Evolutionary conservation across 2,888 invertebrate species (phyloP).

Genomic region (Drosophila nigricruria): DNA sequence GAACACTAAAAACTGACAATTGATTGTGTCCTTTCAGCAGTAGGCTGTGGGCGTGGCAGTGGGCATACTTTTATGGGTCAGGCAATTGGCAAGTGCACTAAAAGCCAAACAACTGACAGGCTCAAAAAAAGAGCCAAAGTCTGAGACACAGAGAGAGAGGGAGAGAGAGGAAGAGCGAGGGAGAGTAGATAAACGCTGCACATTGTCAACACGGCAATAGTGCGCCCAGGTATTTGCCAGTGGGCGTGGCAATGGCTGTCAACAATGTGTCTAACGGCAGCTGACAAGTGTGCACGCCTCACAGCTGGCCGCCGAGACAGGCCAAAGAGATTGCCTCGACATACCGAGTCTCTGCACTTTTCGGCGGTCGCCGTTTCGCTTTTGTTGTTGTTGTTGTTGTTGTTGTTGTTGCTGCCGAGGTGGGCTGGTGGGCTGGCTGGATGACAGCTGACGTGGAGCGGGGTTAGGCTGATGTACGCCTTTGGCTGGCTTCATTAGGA

Average conservation of each 20-base stretch:
- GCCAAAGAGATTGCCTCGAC: slow-evolving; percentile 42
- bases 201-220: slow-evolving; percentile 9
- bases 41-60: neutral
- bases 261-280: slow-evolving; percentile 72
- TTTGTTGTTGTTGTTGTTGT: no score
- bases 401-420: slow-evolving; percentile 1
- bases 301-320: slow-evolving; percentile 57
- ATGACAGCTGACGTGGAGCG: neutral
- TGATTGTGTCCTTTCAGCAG: slow-evolving; percentile 12
- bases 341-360: slow-evolving; percentile 56
- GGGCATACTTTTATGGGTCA: slow-evolving; percentile 67
- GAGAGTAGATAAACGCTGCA: neutral
- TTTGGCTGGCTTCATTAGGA: slow-evolving; percentile 76
- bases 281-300: slow-evolving; percentile 78
- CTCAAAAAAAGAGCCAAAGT: slow-evolving; percentile 2
- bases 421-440: neutral
- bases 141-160: neutral
- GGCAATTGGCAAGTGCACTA: slow-evolving; percentile 76
- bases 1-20: slow-evolving; percentile 40
- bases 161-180: neutral
- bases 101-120: slow-evolving; percentile 74
- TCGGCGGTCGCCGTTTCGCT: slow-evolving; percentile 58
- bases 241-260: slow-evolving; percentile 58
- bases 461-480: slow-evolving; percentile 17
- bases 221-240: slow-evolving; percentile 50